Base-by-base conservation (phyloP, 2,888 invertebrate species). In the Stenolophus ochropezus region DNA sequence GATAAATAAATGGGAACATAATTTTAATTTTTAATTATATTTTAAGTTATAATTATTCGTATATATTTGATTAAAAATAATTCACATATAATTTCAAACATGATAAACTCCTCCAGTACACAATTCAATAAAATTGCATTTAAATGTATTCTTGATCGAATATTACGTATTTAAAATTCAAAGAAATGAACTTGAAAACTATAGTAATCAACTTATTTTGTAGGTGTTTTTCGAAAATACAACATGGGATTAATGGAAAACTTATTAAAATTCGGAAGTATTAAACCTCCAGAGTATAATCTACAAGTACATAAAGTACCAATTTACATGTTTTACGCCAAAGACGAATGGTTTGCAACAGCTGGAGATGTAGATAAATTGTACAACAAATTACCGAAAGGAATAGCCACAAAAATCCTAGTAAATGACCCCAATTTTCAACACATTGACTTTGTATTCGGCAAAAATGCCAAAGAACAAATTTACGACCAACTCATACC, bases 371-470 rank as follows among this genome's bases (percentile, higher is more conserved):
- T 73, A 20, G 11, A 16, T 20, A 18, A 20, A 20, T 20, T 73
- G 49, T 25, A 49, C 4, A 47, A 23, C 0, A 23, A 73, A 4
- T 20, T 73, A 18, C 20, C 47, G 21, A 0, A 8, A 8, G 1
- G 3, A 5, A 18, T 11, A 8, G 20, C 47, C 4, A 6, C 16
- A 2, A 0, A 47, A 18, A 47, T 47, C n/a, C 1, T 18, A 73
- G 73, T 73, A 11, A 42, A 73, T 20, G 73, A 73, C 21, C 47
- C 42, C 6, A 18, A 73, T 1, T 73, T 73, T 73, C 8, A 4
- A 1, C 73, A 73, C 21, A 49, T 49, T 73, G 73, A 73, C 21
- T 73, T 73, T 73, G 21, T 20, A 4, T 21, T 73, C 1, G 73
- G 73, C 0, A 73, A 3, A 4, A 73, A 73, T 47, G 49, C 47